These are phyloP conservation scores for Hemiscyllium ocellatum DNA, from an alignment of 2,113 vertebrate species.

Conservation along the genomic window DNA sequence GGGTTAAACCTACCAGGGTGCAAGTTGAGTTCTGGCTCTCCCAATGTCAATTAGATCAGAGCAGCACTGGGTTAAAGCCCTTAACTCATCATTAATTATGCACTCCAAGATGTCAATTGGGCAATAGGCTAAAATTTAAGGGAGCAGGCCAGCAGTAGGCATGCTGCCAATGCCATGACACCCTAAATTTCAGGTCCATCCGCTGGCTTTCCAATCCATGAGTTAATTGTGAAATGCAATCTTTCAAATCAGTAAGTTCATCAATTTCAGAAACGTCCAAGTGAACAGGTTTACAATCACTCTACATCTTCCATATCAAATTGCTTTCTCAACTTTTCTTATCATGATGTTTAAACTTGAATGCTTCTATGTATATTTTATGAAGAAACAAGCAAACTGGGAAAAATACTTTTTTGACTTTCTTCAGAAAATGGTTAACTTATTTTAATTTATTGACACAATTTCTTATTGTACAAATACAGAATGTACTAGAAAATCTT, in stretches of 20 bases:
- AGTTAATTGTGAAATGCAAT: too few relatives aligned
- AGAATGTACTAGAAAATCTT: too few relatives aligned
- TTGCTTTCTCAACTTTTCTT: neutral
- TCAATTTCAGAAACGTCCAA: neutral
- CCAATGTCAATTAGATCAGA: neutral
- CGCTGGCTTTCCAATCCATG: too few relatives aligned
- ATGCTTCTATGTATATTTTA: neutral
- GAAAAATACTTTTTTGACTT: neutral
- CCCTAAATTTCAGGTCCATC: too few relatives aligned
- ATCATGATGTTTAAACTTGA: neutral
- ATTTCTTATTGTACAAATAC: neutral
- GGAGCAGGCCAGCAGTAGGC: too few relatives aligned
- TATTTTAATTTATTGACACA: neutral
- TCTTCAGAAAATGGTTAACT: neutral
- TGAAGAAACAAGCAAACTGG: neutral
- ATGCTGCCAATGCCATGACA: too few relatives aligned
- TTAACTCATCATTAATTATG: too few relatives aligned
- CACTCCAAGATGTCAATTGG: neutral
- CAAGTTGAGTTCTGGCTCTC: neutral
- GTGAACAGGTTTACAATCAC: neutral
- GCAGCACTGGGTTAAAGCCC: too few relatives aligned
- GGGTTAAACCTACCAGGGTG: neutral
- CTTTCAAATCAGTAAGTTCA: neutral
- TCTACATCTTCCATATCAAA: neutral
- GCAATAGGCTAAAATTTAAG: too few relatives aligned